Evolutionary conservation across 2,888 invertebrate species (phyloP).

Genomic region (Thecocarcelia acutangulata): DNA sequence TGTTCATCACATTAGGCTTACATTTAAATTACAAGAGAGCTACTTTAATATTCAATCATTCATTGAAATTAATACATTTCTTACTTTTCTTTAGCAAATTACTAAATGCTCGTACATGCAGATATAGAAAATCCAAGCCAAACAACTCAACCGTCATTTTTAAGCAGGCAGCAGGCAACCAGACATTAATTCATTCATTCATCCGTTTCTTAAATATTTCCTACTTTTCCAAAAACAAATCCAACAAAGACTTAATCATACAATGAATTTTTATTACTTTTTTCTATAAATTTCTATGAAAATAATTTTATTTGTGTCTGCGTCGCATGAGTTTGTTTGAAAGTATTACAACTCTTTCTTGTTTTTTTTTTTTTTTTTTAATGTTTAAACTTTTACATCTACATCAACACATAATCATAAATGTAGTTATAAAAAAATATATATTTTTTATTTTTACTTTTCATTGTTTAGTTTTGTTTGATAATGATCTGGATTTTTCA

Average conservation of each 20-base stretch:
- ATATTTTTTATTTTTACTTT: not conserved
- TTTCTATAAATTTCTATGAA: too few relatives aligned
- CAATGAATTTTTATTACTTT: slow-evolving; percentile 1
- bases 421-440: too few relatives aligned
- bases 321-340: not conserved
- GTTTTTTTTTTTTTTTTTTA: not conserved
- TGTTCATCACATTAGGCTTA: too few relatives aligned
- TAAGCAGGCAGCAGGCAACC: not conserved
- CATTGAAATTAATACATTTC: too few relatives aligned
- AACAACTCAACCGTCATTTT: not conserved
- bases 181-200: slow-evolving; percentile 7
- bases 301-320: slow-evolving; percentile 19
- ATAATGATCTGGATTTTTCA: too few relatives aligned
- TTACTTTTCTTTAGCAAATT: not conserved
- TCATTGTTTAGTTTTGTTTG: not conserved
- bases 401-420: too few relatives aligned
- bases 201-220: slow-evolving; percentile 8
- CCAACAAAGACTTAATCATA: not conserved
- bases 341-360: slow-evolving; percentile 1
- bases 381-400: too few relatives aligned
- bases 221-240: not conserved
- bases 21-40: too few relatives aligned
- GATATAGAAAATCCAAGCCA: not conserved
- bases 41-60: too few relatives aligned
- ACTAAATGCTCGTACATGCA: not conserved